Percentiles rank a stretch among this genome's conserved stretches.
phyloP scores from a whole-genome alignment of 2,113 vertebrate species.

The Siniperca chuatsi region DNA sequence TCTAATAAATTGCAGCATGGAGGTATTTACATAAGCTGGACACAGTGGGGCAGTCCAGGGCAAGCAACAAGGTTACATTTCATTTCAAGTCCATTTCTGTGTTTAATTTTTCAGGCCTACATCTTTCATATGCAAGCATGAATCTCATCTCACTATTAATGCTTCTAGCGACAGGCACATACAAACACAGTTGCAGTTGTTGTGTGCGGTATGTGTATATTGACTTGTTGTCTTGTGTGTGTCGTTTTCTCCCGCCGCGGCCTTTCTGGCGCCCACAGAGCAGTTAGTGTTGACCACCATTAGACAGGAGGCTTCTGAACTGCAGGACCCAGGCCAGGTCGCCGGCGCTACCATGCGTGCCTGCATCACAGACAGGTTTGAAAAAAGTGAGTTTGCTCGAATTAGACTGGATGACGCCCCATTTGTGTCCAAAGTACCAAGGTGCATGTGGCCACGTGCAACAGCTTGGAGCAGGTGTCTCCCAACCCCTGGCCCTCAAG shows the following conservation, averaged over 20 bases:
- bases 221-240: slow-evolving; percentile 79
- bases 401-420: slow-evolving; percentile 70
- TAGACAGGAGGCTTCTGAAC: slow-evolving; percentile 85
- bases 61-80: slow-evolving; percentile 28
- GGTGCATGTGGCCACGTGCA: slow-evolving; percentile 76
- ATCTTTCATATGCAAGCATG: slow-evolving; percentile 23
- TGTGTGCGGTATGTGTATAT: slow-evolving; percentile 60
- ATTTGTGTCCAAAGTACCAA: slow-evolving; percentile 53
- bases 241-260: slow-evolving; percentile 79
- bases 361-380: slow-evolving; percentile 85
- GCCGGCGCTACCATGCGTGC: slow-evolving; percentile 79
- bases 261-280: slow-evolving; percentile 79
- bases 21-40: slow-evolving; percentile 38
- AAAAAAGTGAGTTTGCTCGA: slow-evolving; percentile 87
- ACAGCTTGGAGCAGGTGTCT: slow-evolving; percentile 51
- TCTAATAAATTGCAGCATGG: slow-evolving; percentile 22
- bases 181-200: slow-evolving; percentile 45
- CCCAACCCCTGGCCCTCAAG: slow-evolving; percentile 71
- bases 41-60: slow-evolving; percentile 70
- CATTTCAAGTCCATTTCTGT: neutral
- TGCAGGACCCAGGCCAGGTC: slow-evolving; percentile 80
- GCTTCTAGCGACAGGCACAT: slow-evolving; percentile 26
- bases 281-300: slow-evolving; percentile 89
- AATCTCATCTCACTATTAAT: slow-evolving; percentile 19
- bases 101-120: neutral